A percentile compares a stretch with the other conserved stretches of the same genome.
Conservation (phyloP, 2,888 invertebrate genomes). For the Achlya flavicornis region DNA sequence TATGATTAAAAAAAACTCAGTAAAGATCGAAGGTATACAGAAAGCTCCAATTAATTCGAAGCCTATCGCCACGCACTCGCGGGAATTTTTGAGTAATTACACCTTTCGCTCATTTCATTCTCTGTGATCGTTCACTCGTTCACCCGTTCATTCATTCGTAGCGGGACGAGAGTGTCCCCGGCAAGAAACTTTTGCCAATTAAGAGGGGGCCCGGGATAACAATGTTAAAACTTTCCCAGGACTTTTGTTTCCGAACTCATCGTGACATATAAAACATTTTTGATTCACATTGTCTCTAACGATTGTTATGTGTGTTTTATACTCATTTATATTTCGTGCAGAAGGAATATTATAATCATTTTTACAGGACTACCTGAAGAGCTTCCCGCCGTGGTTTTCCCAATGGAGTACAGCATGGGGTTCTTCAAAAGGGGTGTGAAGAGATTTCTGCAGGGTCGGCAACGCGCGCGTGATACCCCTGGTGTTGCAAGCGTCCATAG, state of each 20-base stretch:
- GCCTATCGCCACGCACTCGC: constrained; percentile 26
- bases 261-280: constrained; percentile 50
- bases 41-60: neutral
- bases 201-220: constrained; percentile 51
- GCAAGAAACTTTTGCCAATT: constrained; percentile 62
- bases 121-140: constrained; percentile 63
- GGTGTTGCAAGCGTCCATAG: too few species aligned
- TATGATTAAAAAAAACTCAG: too few species aligned
- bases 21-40: neutral
- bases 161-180: constrained; percentile 24
- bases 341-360: too few species aligned
- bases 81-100: constrained; percentile 66
- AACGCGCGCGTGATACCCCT: too few species aligned
- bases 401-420: too few species aligned
- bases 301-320: constrained; percentile 24
- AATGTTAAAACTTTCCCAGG: constrained; percentile 53
- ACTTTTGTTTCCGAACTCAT: constrained; percentile 59
- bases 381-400: too few species aligned
- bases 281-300: constrained; percentile 33
- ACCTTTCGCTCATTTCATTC: constrained; percentile 45
- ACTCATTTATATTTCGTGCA: neutral
- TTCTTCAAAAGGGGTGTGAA: too few species aligned
- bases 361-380: too few species aligned
- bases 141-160: constrained; percentile 53
- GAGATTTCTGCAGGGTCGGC: too few species aligned